phyloP scores from a whole-genome alignment of 2,888 invertebrate genomes.

The Yponomeuta plumbellus region DNA sequence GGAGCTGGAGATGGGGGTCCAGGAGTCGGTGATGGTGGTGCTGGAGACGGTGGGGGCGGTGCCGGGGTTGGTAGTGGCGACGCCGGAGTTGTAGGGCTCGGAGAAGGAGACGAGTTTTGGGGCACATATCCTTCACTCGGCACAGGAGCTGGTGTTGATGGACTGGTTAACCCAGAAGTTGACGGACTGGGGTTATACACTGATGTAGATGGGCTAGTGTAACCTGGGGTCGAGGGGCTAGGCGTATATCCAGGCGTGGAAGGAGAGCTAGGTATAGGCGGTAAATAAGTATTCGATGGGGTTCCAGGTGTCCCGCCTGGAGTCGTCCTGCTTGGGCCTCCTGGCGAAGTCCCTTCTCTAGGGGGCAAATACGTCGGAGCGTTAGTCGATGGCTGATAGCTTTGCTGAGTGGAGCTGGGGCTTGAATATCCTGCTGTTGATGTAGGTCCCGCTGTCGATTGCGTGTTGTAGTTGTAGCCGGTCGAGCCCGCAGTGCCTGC shows the following conservation, averaged over 20 bases:
- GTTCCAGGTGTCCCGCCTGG: slow-evolving; percentile 23
- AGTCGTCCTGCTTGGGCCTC: slow-evolving; percentile 29
- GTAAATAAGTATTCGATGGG: slow-evolving; percentile 31
- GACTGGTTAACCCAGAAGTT: background rate
- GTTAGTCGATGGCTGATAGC: slow-evolving; percentile 40
- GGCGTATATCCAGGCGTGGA: slow-evolving; percentile 3
- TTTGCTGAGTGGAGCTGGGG: background rate
- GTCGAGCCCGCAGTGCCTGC: background rate
- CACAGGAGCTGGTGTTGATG: slow-evolving; percentile 2
- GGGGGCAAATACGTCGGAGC: slow-evolving; percentile 62
- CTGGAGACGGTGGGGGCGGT: background rate
- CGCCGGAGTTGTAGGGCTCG: background rate
- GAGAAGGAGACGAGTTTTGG: slow-evolving; percentile 28
- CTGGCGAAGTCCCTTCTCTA: slow-evolving; percentile 24
- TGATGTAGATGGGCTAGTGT: background rate
- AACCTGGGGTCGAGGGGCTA: background rate
- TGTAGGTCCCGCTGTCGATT: slow-evolving; percentile 12
- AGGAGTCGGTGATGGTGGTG: slow-evolving; percentile 11
- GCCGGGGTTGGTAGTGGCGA: background rate
- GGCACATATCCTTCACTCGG: slow-evolving; percentile 37
- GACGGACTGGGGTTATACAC: background rate
- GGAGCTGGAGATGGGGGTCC: background rate
- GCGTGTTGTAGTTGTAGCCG: slow-evolving; percentile 16
- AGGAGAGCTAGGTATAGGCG: slow-evolving; percentile 25
- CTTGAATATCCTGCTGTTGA: slow-evolving; percentile 12